A percentile compares a stretch with the other conserved stretches of the same genome.
phyloP scores from a whole-genome alignment of 30 jellyfish, hydroid and myxozoan genomes.

The Cassiopea andromeda region DNA sequence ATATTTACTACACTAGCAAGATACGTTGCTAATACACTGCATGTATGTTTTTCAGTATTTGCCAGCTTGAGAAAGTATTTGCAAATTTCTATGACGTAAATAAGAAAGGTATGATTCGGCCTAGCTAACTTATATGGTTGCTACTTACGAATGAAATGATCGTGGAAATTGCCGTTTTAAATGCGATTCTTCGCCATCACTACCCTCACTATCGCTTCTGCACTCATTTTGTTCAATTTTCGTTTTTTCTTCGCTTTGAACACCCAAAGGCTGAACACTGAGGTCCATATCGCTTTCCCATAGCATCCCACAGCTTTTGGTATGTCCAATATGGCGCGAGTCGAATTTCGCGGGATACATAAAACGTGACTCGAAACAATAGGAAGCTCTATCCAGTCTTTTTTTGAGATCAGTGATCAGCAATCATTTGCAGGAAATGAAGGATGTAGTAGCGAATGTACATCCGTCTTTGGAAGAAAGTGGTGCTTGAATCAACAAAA shows the following conservation, averaged over 20 bases:
- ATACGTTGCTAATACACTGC: background rate
- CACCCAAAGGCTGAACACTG: constrained; percentile 56
- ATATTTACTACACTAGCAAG: background rate
- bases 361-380: background rate
- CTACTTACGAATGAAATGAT: constrained; percentile 59
- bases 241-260: constrained; percentile 32
- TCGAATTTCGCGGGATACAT: constrained; percentile 1
- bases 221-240: background rate
- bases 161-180: constrained; percentile 34
- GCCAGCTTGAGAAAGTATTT: background rate
- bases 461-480: no score
- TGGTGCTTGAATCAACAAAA: no score
- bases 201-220: constrained; percentile 66
- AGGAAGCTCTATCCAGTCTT: background rate
- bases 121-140: background rate
- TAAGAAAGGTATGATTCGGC: background rate
- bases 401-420: background rate
- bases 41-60: background rate
- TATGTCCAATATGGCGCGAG: background rate
- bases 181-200: constrained; percentile 45
- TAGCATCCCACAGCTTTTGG: background rate
- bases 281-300: constrained; percentile 1
- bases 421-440: no score
- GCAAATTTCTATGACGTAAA: background rate
- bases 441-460: no score